Percentiles rank a stretch among this genome's conserved stretches.
phyloP scores from a whole-genome alignment of 2,797 vertebrate species.

The Hephaestus fuliginosus region DNA sequence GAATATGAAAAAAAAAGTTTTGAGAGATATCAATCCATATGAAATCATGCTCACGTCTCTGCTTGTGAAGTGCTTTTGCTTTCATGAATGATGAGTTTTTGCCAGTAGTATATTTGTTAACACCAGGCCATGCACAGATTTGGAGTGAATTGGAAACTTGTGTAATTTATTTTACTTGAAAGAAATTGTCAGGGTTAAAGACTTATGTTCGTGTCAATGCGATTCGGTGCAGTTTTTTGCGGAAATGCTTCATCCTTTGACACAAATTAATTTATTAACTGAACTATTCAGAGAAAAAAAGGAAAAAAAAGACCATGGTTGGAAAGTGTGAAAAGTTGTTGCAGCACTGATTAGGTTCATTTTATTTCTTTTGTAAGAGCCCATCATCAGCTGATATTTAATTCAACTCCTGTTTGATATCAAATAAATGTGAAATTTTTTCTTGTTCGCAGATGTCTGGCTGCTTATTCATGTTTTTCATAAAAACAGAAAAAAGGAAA shows the following conservation, averaged over 20 bases:
- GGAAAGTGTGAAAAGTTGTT: constrained; percentile 78
- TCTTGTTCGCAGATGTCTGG: constrained; percentile 90
- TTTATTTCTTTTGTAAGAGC: constrained; percentile 94
- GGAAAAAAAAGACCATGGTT: constrained; percentile 71
- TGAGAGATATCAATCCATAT: constrained; percentile 79
- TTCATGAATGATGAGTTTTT: constrained; percentile 87
- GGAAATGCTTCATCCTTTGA: constrained; percentile 81
- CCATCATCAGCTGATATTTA: constrained; percentile 98
- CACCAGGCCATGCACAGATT: constrained; percentile 92
- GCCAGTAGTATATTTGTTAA: constrained; percentile 90
- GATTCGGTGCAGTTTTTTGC: constrained; percentile 68
- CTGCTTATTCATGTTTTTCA: constrained; percentile 47
- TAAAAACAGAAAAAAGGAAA: not conserved
- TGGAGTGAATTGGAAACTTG: constrained; percentile 86
- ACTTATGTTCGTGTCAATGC: constrained; percentile 69
- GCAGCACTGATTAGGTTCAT: constrained; percentile 89
- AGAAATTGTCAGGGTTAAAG: constrained; percentile 78
- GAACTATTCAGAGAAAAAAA: constrained; percentile 68
- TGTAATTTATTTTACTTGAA: constrained; percentile 91
- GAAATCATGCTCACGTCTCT: constrained; percentile 89
- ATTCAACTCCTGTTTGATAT: constrained; percentile 99
- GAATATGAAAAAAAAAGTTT: constrained; percentile 80
- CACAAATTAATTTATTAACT: constrained; percentile 88
- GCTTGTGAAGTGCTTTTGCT: constrained; percentile 93
- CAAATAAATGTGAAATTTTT: constrained; percentile 99